Evolutionary conservation across 2,797 vertebrate species (phyloP), one percentile per base, ranked within the genome.

Genomic region (Chelmon rostratus): DNA sequence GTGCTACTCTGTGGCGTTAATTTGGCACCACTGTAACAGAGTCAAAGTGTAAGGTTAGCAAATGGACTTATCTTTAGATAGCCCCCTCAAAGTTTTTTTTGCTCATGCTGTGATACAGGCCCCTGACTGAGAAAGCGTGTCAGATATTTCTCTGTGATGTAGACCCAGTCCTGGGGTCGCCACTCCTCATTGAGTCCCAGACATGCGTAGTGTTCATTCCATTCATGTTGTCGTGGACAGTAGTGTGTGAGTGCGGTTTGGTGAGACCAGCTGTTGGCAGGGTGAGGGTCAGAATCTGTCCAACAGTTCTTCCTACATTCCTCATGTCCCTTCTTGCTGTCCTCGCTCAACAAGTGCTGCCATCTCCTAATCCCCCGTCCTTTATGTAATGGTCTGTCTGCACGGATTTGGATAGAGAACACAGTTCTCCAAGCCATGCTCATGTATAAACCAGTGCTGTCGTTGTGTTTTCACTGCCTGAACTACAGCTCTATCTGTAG

Each of bases 211-310:
- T 19, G 50, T 66, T 81, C 61, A 58, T 76, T 86, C 68, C 78
- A 74, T 46, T 74, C 42, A 33, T 81, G 62, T 77, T 68, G 67
- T 49, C 78, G 65, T 47, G 67, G 46, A 69, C 69, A 21, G 16
- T 4, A 37, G 68, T 49, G 67, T 18, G 47, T 42, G 78, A 57
- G 81, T n/a, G 65, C 65, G 25, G 69, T 46, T n/a, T 57, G 69
- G 56, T n/a, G 70, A 62, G 79, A 81, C 61, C 90, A 90, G 86
- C 89, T 92, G 91, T 80, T 75, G 76, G 66, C 64, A 11, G 83
- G 63, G 68, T 35, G 61, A 72, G 68, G 78, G 85, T 76, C 82
- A 80, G 21, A 74, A 69, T 65, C 71, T 40, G 38, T 74, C 79
- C 81, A 64, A 15, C 75, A 73, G 77, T 72, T 78, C 76, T 72